These are phyloP conservation scores for Falco rusticolus DNA, from an alignment of 2,797 vertebrate genomes.

Conservation along the genomic window DNA sequence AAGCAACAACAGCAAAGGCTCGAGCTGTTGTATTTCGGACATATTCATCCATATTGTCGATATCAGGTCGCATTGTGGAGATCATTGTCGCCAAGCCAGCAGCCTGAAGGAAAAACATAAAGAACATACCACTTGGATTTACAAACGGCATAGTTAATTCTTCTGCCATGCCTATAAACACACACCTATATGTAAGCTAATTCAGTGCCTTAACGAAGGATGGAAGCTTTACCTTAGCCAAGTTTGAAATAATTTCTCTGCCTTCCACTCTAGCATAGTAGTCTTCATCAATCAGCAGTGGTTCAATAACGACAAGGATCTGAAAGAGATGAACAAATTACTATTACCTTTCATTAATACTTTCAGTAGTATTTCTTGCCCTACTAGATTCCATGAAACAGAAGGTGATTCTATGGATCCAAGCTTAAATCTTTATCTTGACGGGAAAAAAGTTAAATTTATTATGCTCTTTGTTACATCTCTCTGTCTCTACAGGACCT, in stretches of 20 bases:
- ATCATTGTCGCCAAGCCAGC: slow-evolving; percentile 99
- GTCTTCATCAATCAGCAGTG: slow-evolving; percentile 97
- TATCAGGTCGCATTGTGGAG: slow-evolving; percentile 98
- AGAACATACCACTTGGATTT: not conserved
- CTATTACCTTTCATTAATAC: not conserved
- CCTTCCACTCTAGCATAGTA: slow-evolving; percentile 99
- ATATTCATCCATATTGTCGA: slow-evolving; percentile 99
- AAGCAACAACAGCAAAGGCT: slow-evolving; percentile 97
- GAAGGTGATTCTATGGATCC: not conserved
- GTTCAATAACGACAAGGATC: slow-evolving; percentile 99
- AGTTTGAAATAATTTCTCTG: slow-evolving; percentile 98
- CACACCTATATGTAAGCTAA: not conserved
- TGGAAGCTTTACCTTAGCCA: slow-evolving; percentile 88
- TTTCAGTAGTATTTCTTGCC: not conserved
- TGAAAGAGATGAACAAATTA: slow-evolving; percentile 57
- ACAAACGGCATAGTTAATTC: not conserved
- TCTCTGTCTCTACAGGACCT: not conserved
- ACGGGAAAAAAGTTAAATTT: not conserved
- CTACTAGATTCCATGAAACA: not conserved
- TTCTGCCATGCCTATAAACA: not conserved
- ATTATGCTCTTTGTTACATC: not conserved
- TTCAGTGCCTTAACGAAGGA: not conserved
- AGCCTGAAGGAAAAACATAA: slow-evolving; percentile 80
- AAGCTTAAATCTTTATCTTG: not conserved
- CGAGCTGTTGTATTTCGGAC: slow-evolving; percentile 98